Evolutionary conservation across 2,113 vertebrate species (phyloP).

Genomic region (Trogon melanurus): DNA sequence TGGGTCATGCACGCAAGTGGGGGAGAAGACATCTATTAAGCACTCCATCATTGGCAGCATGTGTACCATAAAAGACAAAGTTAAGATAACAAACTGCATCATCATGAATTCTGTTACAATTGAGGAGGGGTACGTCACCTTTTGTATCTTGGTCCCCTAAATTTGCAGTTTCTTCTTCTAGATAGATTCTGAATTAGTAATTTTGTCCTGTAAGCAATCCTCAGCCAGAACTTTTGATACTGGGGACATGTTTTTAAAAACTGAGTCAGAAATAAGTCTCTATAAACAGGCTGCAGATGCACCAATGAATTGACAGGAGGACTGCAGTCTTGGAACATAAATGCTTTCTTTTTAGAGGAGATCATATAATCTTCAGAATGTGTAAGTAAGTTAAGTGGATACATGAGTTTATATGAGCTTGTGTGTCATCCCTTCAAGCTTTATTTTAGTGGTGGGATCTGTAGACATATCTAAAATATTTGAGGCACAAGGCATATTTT

Average conservation of each 20-base stretch:
- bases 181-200: background rate
- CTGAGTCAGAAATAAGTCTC: background rate
- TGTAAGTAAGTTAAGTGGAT: background rate
- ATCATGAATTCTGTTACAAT: constrained; percentile 96
- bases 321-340: background rate
- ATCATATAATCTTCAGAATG: background rate
- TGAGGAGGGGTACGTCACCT: constrained; percentile 90
- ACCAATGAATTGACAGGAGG: background rate
- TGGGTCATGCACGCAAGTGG: constrained; percentile 85
- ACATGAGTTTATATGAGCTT: background rate
- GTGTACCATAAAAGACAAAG: constrained; percentile 87
- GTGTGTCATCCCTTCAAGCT: background rate
- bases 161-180: background rate
- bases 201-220: background rate
- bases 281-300: background rate
- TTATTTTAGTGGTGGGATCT: background rate
- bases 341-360: background rate
- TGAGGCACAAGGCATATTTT: background rate
- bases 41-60: constrained; percentile 87
- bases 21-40: constrained; percentile 94
- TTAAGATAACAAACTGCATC: constrained; percentile 92
- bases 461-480: background rate
- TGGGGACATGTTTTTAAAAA: background rate
- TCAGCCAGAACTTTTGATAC: background rate
- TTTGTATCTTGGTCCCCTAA: background rate